Percentiles rank a stretch among this genome's conserved stretches.
Evolutionary conservation across 1,140 invertebrate genomes (phyloP).

Genomic region (Dendrolimus kikuchii): DNA sequence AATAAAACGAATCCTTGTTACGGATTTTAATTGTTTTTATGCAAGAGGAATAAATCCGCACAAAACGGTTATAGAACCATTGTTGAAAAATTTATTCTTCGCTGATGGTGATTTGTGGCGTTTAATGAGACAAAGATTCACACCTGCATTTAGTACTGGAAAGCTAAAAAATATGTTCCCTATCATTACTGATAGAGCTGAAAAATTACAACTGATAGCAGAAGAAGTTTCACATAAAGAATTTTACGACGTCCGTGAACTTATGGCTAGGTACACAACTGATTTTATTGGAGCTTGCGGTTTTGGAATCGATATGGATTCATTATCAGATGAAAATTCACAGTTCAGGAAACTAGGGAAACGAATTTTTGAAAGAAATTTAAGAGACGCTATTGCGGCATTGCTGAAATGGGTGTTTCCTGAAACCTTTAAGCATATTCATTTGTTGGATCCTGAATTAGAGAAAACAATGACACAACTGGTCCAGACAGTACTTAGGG

Average conservation of each 20-base stretch:
- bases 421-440: conserved; percentile 26
- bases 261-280: conserved; percentile 67
- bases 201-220: conserved; percentile 56
- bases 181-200: conserved; percentile 60
- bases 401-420: conserved; percentile 21
- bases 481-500: conserved; percentile 49
- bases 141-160: conserved; percentile 76
- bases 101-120: conserved; percentile 74
- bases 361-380: conserved; percentile 27
- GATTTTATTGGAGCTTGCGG: conserved; percentile 74
- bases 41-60: conserved; percentile 55
- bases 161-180: conserved; percentile 76
- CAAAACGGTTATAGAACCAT: conserved; percentile 64
- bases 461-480: conserved; percentile 30
- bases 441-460: conserved; percentile 24
- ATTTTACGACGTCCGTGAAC: conserved; percentile 65
- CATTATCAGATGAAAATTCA: conserved; percentile 66
- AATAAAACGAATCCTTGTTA: conserved; percentile 69
- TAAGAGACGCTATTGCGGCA: conserved; percentile 19
- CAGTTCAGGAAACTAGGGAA: conserved; percentile 66
- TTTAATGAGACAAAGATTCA: conserved; percentile 73
- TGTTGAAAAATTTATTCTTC: conserved; percentile 69
- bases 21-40: conserved; percentile 73
- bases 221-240: conserved; percentile 38
- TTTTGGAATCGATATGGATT: conserved; percentile 74